Evolutionary conservation across 2,797 vertebrate genomes (phyloP).

Genomic region (Merluccius polli): DNA sequence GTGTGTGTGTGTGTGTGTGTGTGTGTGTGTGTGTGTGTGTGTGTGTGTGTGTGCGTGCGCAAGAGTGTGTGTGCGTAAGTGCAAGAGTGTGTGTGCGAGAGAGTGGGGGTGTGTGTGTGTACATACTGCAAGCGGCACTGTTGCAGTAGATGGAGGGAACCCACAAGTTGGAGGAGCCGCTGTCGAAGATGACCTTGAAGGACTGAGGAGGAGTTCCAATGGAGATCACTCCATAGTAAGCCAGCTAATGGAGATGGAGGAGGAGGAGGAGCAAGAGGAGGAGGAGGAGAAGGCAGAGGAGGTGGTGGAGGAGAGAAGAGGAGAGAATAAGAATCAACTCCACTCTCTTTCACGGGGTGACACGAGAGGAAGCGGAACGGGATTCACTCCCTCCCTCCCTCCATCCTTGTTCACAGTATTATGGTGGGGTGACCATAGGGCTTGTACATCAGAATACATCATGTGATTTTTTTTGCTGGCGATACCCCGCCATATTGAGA

Average conservation of each 20-base stretch:
- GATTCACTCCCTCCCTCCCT: neutral
- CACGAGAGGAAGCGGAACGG: too few species aligned
- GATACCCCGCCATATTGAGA: too few species aligned
- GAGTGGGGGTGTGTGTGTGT: neutral
- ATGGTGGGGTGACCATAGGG: neutral
- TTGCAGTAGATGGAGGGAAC: constrained; percentile 55
- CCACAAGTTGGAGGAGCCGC: constrained; percentile 57
- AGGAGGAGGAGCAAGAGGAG: neutral
- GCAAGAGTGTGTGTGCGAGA: neutral
- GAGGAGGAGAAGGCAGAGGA: neutral
- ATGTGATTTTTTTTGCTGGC: too few species aligned
- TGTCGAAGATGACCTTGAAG: constrained; percentile 58
- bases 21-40: neutral
- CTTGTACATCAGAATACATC: too few species aligned
- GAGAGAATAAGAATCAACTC: neutral
- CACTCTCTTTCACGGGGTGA: too few species aligned
- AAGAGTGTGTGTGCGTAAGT: too few species aligned
- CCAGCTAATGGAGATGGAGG: constrained; percentile 25
- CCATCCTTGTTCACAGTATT: too few species aligned
- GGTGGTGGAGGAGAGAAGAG: neutral
- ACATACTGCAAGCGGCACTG: constrained; percentile 50
- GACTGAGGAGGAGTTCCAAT: constrained; percentile 56
- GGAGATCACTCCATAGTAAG: constrained; percentile 56
- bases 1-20: neutral
- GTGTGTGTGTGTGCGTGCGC: neutral